Evolutionary conservation across 2,888 invertebrate genomes (phyloP).

Genomic region (Clitarchus hookeri): DNA sequence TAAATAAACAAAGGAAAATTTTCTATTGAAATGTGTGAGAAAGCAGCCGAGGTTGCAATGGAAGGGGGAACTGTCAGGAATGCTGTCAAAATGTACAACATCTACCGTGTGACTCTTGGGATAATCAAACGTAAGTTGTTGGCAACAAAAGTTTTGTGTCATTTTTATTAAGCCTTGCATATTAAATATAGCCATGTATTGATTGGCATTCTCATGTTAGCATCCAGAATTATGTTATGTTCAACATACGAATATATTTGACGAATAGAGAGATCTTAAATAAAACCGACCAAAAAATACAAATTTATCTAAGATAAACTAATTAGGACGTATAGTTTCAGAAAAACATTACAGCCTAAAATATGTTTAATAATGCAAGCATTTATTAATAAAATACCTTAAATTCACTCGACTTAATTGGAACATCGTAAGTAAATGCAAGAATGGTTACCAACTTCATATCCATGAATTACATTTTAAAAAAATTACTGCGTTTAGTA

Average conservation of each 20-base stretch:
- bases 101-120: background rate
- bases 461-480: too few species aligned
- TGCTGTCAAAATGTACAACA: background rate
- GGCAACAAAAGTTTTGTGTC: background rate
- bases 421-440: too few species aligned
- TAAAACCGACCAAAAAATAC: background rate
- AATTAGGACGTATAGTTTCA: too few species aligned
- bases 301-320: background rate
- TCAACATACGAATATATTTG: background rate
- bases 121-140: conserved; percentile 14
- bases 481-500: background rate
- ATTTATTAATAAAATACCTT: too few species aligned
- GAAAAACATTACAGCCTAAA: too few species aligned
- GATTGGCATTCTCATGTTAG: too few species aligned
- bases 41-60: background rate
- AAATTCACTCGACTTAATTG: too few species aligned
- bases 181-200: background rate
- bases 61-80: background rate
- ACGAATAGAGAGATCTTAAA: too few species aligned
- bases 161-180: background rate
- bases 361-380: too few species aligned
- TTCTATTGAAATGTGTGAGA: background rate
- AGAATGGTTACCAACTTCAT: too few species aligned
- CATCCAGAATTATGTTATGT: background rate
- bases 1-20: background rate